Percentiles rank a stretch among this genome's conserved stretches.
These are phyloP conservation scores for Anolis apletophallus DNA, from an alignment of 2,797 vertebrate species.

Conservation along the genomic window DNA sequence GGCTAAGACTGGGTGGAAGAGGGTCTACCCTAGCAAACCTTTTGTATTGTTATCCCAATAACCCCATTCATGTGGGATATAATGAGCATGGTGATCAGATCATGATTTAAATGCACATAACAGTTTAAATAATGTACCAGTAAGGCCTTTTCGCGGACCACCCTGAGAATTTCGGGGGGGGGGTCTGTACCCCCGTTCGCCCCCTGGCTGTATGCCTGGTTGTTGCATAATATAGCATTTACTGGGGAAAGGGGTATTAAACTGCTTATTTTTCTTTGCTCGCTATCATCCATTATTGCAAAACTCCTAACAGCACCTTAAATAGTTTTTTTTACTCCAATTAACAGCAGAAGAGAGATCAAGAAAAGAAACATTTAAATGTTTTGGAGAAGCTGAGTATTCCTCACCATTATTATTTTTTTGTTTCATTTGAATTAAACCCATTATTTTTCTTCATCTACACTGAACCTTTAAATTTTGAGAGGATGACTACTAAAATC, in stretches of 20 bases:
- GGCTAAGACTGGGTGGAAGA: no score
- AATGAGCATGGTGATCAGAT: no score
- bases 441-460: neutral
- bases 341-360: constrained; percentile 28
- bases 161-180: no score
- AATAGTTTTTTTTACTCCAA: constrained; percentile 19
- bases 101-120: no score
- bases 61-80: no score
- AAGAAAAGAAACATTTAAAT: neutral
- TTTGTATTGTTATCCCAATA: no score
- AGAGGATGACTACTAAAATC: neutral
- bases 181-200: no score
- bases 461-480: neutral
- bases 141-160: no score
- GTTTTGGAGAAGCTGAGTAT: neutral
- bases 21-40: no score
- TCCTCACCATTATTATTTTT: neutral
- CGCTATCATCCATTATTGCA: neutral
- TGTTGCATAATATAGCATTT: neutral
- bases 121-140: no score
- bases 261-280: constrained; percentile 16
- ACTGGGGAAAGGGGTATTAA: neutral
- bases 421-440: neutral
- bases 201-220: no score
- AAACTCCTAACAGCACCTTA: neutral